phyloP scores from a whole-genome alignment of 2,113 vertebrate genomes.

The Chloroceryle aenea region DNA sequence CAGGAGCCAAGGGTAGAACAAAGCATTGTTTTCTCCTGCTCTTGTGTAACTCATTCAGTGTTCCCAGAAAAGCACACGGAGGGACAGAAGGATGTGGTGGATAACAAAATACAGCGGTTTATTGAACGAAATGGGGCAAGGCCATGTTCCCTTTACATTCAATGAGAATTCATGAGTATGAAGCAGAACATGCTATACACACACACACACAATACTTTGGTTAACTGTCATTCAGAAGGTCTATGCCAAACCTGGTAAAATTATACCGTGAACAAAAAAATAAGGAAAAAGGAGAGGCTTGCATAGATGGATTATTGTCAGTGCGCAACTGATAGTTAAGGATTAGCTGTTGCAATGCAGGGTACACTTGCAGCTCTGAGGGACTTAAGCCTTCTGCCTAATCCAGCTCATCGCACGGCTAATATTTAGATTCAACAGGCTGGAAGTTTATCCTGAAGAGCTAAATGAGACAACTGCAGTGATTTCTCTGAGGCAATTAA shows the following conservation, averaged over 20 bases:
- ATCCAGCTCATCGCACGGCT: background rate
- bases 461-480: slow-evolving; percentile 29
- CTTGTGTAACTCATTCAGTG: background rate
- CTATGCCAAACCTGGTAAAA: slow-evolving; percentile 71
- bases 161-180: slow-evolving; percentile 56
- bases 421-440: slow-evolving; percentile 18
- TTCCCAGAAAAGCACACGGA: background rate
- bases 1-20: background rate
- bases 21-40: background rate
- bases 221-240: slow-evolving; percentile 73
- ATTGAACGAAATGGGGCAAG: slow-evolving; percentile 72
- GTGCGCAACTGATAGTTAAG: slow-evolving; percentile 33
- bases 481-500: slow-evolving; percentile 32
- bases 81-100: background rate
- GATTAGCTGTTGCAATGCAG: slow-evolving; percentile 38
- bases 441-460: slow-evolving; percentile 43
- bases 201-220: slow-evolving; percentile 72
- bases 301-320: slow-evolving; percentile 75
- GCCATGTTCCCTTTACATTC: slow-evolving; percentile 70
- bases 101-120: slow-evolving; percentile 74
- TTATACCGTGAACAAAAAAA: slow-evolving; percentile 55
- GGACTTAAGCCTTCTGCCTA: slow-evolving; percentile 5
- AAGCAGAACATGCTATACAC: slow-evolving; percentile 59
- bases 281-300: slow-evolving; percentile 53
- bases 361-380: slow-evolving; percentile 22